These are phyloP conservation scores for Tragelaphus imberbis DNA, from an alignment of 2,113 vertebrate species.

Conservation along the genomic window DNA sequence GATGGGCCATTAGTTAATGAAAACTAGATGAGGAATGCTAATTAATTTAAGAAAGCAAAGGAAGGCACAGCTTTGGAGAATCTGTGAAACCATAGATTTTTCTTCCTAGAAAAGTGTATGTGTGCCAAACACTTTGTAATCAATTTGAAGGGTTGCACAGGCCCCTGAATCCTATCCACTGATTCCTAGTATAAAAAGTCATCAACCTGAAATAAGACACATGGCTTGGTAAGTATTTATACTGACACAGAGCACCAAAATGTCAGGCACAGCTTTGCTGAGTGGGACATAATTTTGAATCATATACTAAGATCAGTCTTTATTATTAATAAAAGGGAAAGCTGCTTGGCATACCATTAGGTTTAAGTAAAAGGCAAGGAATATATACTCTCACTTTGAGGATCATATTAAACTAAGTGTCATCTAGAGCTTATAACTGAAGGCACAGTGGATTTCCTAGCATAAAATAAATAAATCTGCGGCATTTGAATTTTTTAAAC, in stretches of 20 bases:
- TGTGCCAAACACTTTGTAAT: background rate
- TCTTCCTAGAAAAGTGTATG: background rate
- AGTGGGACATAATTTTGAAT: background rate
- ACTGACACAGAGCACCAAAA: background rate
- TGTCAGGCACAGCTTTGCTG: background rate
- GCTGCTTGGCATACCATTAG: background rate
- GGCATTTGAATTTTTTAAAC: conserved; percentile 40
- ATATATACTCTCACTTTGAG: background rate
- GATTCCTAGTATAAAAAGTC: background rate
- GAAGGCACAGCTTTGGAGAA: background rate
- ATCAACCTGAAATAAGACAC: background rate
- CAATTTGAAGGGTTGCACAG: background rate
- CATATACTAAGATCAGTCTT: background rate
- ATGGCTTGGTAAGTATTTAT: background rate
- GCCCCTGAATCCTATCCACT: background rate
- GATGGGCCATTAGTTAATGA: background rate
- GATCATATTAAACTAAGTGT: background rate
- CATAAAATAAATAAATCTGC: background rate
- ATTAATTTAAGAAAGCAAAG: background rate
- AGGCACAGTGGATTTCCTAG: background rate
- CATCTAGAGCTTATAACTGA: background rate
- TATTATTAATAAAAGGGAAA: background rate
- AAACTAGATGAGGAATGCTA: background rate
- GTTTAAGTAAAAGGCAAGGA: background rate
- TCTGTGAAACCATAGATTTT: background rate